A percentile compares a stretch with the other conserved stretches of the same genome.
Conservation (phyloP, 2,113 vertebrate genomes). For the Cottus gobio region DNA sequence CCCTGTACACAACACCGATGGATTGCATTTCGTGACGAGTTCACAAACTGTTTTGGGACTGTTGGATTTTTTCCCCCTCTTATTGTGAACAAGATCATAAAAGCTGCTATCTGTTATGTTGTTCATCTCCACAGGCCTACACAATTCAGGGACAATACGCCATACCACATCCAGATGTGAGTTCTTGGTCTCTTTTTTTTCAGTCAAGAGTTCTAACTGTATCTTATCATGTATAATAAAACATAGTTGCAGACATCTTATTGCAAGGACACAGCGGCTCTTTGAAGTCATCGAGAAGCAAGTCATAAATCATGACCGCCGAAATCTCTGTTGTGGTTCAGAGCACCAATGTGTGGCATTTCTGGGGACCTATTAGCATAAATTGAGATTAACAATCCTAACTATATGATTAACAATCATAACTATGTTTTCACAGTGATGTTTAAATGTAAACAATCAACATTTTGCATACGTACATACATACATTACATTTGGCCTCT, state of each 20-base stretch:
- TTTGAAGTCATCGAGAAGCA: neutral
- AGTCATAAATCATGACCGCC: neutral
- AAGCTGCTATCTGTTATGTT: slow-evolving; percentile 18
- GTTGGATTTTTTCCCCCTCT: neutral
- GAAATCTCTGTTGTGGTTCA: slow-evolving; percentile 8
- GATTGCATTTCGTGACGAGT: neutral
- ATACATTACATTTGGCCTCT: too few species aligned
- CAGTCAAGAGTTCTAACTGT: neutral
- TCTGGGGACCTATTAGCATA: neutral
- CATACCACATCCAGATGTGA: slow-evolving; percentile 98
- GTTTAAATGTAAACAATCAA: too few species aligned
- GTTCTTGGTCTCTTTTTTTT: slow-evolving; percentile 77
- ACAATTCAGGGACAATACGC: slow-evolving; percentile 99
- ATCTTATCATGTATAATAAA: neutral
- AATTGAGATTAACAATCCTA: neutral
- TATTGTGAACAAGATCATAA: slow-evolving; percentile 13
- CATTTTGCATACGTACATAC: too few species aligned
- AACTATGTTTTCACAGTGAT: neutral
- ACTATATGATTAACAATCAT: neutral
- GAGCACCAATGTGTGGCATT: neutral
- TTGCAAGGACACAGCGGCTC: neutral
- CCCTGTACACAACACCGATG: neutral
- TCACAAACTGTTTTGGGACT: neutral
- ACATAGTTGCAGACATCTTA: neutral
- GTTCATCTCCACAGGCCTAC: slow-evolving; percentile 88